Base-by-base conservation (phyloP, 2,113 vertebrate species). In the Mobula birostris region DNA sequence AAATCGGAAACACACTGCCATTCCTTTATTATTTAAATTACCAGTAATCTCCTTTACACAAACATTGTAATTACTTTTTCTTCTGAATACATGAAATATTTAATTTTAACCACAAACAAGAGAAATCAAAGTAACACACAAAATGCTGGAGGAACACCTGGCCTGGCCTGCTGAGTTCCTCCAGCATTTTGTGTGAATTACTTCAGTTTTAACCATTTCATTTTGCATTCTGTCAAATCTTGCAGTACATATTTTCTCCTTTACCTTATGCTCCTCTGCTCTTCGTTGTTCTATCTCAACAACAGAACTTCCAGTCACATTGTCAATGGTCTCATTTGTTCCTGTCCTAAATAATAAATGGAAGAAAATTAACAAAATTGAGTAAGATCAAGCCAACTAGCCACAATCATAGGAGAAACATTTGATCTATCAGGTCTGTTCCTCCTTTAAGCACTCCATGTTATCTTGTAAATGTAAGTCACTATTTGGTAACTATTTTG, bases 181-280 rank as follows among this genome's bases (percentile, higher is more conserved):
- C 48, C 48, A 48, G 48, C 48, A 48, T 48, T 48, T 48, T 48
- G 48, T 48, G 48, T 48, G 48, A 1, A 48, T 48, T 4, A 48
- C 48, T 48, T 48, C 48, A 48, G 48, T 48, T 48, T 48, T 48
- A 90, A 90, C 3, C 12, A 7, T 32, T 90, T 17, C 5, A 90
- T 90, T 90, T 90, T n/a, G 2, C 63, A 68, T 27, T 85, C 27
- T 58, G 27, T 68, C 29, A 68, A 63, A n/a, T 17, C 14, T 11
- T 29, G 5, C 63, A 29, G 11, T 0, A n/a, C 2, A 56, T 83
- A 70, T 87, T 27, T 11, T 66, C 14, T 19, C 15, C 19, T 15
- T n/a, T 94, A 94, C 94, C 94, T 85, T 87, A 17, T 29, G 15
- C n/a, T 72, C 80, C 36, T 14, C 80, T 29, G 27, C 21, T 29